A percentile compares a stretch with the other conserved stretches of the same genome.
Conservation (phyloP, 1,140 invertebrate species). For the Bradysia coprophila region DNA sequence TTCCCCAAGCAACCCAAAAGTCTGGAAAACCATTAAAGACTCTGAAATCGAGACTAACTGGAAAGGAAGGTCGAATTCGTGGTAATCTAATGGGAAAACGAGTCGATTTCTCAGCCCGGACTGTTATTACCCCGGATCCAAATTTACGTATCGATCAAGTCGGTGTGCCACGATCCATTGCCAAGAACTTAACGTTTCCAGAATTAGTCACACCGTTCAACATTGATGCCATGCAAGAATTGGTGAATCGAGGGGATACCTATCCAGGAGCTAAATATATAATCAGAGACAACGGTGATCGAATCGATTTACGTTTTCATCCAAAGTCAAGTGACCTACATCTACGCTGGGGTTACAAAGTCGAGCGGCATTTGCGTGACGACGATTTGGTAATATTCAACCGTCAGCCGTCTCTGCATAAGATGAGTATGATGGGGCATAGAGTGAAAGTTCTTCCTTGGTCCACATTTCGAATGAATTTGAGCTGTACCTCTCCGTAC, state of each 20-base stretch:
- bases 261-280: conserved; percentile 99
- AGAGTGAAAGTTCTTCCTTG: conserved; percentile 93
- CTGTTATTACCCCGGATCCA: conserved; percentile 98
- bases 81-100: conserved; percentile 99
- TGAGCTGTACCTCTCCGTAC: conserved; percentile 95
- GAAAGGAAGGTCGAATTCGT: conserved; percentile 95
- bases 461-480: conserved; percentile 92
- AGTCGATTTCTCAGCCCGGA: conserved; percentile 98
- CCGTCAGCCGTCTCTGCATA: conserved; percentile 96
- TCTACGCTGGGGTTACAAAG: conserved; percentile 95
- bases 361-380: conserved; percentile 94
- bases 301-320: conserved; percentile 96
- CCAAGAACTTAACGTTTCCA: conserved; percentile 97
- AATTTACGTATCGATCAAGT: conserved; percentile 98
- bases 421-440: conserved; percentile 99
- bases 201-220: conserved; percentile 99
- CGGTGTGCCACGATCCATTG: conserved; percentile 93
- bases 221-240: conserved; percentile 94
- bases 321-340: conserved; percentile 97
- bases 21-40: conserved; percentile 97
- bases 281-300: conserved; percentile 93
- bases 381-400: conserved; percentile 99
- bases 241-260: conserved; percentile 88
- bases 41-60: conserved; percentile 76
- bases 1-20: conserved; percentile 96